Evolutionary conservation across 2,113 vertebrate genomes (phyloP).

Genomic region (Neogobius melanostomus): DNA sequence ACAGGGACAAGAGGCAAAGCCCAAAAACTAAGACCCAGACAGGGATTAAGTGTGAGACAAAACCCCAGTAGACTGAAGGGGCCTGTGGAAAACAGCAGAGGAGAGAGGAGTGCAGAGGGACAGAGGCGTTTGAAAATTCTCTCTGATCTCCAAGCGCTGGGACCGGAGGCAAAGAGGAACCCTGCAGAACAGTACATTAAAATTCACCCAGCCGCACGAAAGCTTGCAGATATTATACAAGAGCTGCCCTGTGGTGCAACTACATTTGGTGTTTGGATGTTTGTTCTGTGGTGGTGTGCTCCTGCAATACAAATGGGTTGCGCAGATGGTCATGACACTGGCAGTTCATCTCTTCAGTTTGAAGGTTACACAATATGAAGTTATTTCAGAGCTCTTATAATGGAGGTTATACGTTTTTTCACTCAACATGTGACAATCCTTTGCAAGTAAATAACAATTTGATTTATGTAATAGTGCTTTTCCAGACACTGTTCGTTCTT

Average conservation of each 20-base stretch:
- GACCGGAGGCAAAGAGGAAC: constrained; percentile 68
- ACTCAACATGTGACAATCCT: no score
- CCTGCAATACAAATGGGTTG: constrained; percentile 10
- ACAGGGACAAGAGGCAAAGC: constrained; percentile 49
- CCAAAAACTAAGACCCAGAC: constrained; percentile 53
- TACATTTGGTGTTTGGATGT: constrained; percentile 43
- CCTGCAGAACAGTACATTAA: constrained; percentile 71
- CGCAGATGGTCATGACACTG: no score
- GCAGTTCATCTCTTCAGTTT: no score
- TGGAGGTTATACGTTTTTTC: no score
- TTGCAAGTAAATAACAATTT: no score
- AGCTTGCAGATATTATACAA: constrained; percentile 69
- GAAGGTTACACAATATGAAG: no score
- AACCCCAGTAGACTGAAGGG: constrained; percentile 51
- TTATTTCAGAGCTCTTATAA: no score
- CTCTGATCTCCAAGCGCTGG: constrained; percentile 72
- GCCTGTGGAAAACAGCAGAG: constrained; percentile 31
- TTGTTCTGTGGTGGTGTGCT: constrained; percentile 28
- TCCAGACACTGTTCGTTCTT: no score
- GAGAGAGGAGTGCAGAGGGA: constrained; percentile 47
- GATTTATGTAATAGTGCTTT: no score
- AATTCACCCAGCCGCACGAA: constrained; percentile 68
- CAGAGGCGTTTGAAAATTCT: constrained; percentile 69
- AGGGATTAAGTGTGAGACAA: constrained; percentile 63
- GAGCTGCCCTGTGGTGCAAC: constrained; percentile 47